Evolutionary conservation across 2,888 invertebrate genomes (phyloP), one percentile per base, ranked within the genome.

Genomic region (Oegoconia quadripuncta): DNA sequence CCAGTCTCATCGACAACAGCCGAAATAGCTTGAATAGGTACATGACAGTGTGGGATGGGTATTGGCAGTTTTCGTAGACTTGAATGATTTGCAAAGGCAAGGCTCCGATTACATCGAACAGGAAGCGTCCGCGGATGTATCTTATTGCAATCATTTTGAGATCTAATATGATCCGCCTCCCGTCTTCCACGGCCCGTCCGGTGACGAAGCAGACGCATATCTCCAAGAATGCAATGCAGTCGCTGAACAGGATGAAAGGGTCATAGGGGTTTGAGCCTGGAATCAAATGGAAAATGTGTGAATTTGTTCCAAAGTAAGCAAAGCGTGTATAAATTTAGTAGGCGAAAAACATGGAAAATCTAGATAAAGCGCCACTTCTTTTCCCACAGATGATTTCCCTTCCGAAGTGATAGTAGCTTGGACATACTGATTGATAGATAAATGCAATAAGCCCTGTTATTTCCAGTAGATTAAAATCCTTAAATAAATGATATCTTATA

Each of bases 171-270:
- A 79, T 64, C 9, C 48, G 52, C 39, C 70, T 74, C 37, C 58
- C 58, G 39, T 66, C 60, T 2, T 59, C 54, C 34, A 71, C 69
- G n/a, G 66, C 59, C 52, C 68, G 74, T 18, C 82, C 84, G 3
- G 76, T 77, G 16, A 67, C 40, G 50, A 81, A 80, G 17, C 56
- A 62, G 13, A 62, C 44, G 33, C 55, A 42, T 13, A 82, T 58
- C 50, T 74, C 70, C 1, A 68, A 25, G 3, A 71, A 54, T 0
- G 66, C 64, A 6, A 75, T 41, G 3, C 52, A 44, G 46, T 82
- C 71, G 16, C 58, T 47, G 30, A 64, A 45, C 7, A 78, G 35
- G 3, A 80, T 72, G 26, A 71, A 55, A 1, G 48, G 39, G 41
- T 77, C 65, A 42, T 52, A 53, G 0, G 52, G 52, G 22, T 59